Evolutionary conservation across 2,113 vertebrate genomes (phyloP), one percentile per base, ranked within the genome.

Genomic region (Heterocephalus glaber): DNA sequence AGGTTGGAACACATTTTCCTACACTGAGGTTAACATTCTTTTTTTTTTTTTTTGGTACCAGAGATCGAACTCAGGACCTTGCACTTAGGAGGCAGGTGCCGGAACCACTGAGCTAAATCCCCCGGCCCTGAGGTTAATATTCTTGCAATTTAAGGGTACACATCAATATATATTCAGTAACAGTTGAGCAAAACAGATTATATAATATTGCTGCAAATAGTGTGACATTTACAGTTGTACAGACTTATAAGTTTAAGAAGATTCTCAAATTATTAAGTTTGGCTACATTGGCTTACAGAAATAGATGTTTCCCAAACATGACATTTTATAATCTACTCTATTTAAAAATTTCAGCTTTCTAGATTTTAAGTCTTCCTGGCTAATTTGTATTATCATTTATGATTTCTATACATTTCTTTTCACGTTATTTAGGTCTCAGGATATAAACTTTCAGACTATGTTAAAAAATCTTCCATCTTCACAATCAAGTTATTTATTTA

Each of bases 241-340:
- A 86, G 41, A 92, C 16, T 63, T 85, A 63, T 4, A 90, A 58
- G 44, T 44, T 70, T 87, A 84, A 80, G 52, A 68, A 72, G 14
- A 47, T 52, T 63, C 56, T 92, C 49, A 88, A 63, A 79, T 92
- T 90, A 84, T 24, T 80, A 95, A 68, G 13, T 52, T 41, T 82
- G 33, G 68, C 13, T 47, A 5, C 4, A 83, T 0, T 81, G 20
- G 14, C 54, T 6, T 61, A 28, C 0, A 86, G 26, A 91, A 84
- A 89, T 14, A 79, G n/a, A 9, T 60, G 30, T 61, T 89, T 84
- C 30, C 63, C 24, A 94, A 92, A 95, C 9, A 58, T 26, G 19
- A 28, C 22, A 76, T 83, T 80, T 86, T 85, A 81, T 63, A 90
- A 89, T 77, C 49, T 63, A 13, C 12, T 77, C 24, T 63, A 82